Percentiles rank a stretch among this genome's conserved stretches.
These are phyloP conservation scores for Hydrotaea cyrtoneurina DNA, from an alignment of 2,888 invertebrate species.

Conservation along the genomic window DNA sequence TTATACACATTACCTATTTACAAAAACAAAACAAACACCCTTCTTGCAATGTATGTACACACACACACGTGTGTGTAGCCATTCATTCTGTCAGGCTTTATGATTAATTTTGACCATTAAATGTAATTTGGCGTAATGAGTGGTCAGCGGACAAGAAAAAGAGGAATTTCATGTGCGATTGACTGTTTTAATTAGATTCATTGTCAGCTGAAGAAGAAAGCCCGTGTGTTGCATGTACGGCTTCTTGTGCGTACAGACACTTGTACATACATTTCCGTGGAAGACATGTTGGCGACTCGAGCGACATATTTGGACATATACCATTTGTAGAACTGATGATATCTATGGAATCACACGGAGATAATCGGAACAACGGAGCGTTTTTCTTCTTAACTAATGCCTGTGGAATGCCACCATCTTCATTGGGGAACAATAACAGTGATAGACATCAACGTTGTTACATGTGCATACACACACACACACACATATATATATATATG, in stretches of 20 bases:
- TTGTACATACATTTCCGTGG: slow-evolving; percentile 40
- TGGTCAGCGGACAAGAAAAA: slow-evolving; percentile 31
- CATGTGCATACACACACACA: background rate
- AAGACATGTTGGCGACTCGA: slow-evolving; percentile 55
- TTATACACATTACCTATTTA: too few species aligned
- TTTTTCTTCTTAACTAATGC: slow-evolving; percentile 53
- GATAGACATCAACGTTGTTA: slow-evolving; percentile 50
- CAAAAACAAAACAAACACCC: too few species aligned
- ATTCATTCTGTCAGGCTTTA: slow-evolving; percentile 39
- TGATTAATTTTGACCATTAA: slow-evolving; percentile 54
- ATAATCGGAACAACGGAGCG: slow-evolving; percentile 55
- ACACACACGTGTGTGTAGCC: too few species aligned
- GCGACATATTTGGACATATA: slow-evolving; percentile 47
- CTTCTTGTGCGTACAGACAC: background rate
- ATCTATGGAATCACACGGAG: slow-evolving; percentile 53
- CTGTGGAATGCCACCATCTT: slow-evolving; percentile 48
- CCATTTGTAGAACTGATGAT: slow-evolving; percentile 53
- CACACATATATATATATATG: background rate
- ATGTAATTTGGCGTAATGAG: slow-evolving; percentile 47
- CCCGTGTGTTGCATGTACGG: slow-evolving; percentile 23
- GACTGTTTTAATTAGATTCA: slow-evolving; percentile 56
- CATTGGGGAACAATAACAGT: slow-evolving; percentile 56
- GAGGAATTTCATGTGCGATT: slow-evolving; percentile 37
- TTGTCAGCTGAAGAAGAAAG: slow-evolving; percentile 38
- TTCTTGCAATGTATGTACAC: too few species aligned